Base-by-base conservation (phyloP, 2,888 invertebrate species). In the Leucoptera coffeella region DNA sequence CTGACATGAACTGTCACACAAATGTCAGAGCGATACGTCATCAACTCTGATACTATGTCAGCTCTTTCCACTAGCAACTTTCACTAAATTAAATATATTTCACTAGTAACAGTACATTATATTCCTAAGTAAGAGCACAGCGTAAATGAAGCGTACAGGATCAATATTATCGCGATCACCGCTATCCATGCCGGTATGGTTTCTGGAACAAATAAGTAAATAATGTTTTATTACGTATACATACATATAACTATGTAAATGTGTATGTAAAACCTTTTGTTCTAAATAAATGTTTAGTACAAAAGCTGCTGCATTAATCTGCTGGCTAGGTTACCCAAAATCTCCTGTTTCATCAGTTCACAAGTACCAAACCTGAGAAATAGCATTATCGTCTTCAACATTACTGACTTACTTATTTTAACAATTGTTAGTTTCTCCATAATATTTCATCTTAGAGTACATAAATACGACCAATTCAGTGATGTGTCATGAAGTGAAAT, bases 71-170 rank as follows among this genome's bases (percentile, higher is more conserved):
- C 22, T 15, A 23, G 22, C 25, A 19, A 23, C 25, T 17, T 27
- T 7, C 15, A 25, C 27, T 21, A 24, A 20, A 27, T 35, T 42
- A 39, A 36, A 40, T 35, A 38, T 35, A 41, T 32, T 28, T 40
- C 38, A 34, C 32, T 30, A 33, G 29, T 26, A 15, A 29, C 19
- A n/a, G n/a, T 29, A 29, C 25, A 19, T 40, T 69, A 83, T 54
- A 91, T 81, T 43, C 84, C 89, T 50, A 91, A 48, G 59, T 84
- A 90, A 38, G 89, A 88, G 69, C 90, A 90, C 38, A 88, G 47
- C 33, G 81, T 62, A 62, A 91, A 90, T 31, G 88, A 85, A 44
- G 80, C 73, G 53, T 87, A 82, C 31, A 91, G 72, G 37, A 85
- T 81, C 37, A 82, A 55, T 33, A 89, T 64, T 38, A 91, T 82